phyloP scores from a whole-genome alignment of 2,113 vertebrate species.

The Cinclus cinclus region DNA sequence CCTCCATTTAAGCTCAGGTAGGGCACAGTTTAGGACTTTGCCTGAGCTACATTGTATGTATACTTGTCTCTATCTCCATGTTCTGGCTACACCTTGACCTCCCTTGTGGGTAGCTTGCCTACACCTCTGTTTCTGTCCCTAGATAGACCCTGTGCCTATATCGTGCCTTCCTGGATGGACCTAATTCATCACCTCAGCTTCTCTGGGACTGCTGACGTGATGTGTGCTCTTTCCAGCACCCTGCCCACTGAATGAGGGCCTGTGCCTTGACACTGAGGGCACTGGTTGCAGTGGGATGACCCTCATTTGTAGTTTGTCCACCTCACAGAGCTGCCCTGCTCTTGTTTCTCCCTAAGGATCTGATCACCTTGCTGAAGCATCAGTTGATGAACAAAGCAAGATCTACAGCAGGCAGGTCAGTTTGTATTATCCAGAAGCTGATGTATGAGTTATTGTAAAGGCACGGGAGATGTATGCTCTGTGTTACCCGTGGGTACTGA shows the following conservation, averaged over 20 bases:
- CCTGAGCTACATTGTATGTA: neutral
- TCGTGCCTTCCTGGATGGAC: neutral
- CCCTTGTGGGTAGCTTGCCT: neutral
- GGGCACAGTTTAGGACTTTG: neutral
- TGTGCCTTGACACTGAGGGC: fast-evolving
- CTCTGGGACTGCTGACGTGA: neutral
- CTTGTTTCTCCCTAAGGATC: neutral
- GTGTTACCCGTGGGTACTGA: neutral
- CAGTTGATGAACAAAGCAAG: neutral
- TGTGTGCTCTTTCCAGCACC: neutral
- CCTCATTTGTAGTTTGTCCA: neutral
- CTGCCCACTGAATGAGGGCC: fast-evolving
- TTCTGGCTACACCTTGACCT: neutral
- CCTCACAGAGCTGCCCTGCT: neutral
- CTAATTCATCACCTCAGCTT: neutral
- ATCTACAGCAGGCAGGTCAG: neutral
- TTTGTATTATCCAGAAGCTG: neutral
- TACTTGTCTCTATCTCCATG: neutral
- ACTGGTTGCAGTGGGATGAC: neutral
- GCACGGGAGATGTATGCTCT: neutral
- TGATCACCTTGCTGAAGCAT: neutral
- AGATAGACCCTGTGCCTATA: neutral
- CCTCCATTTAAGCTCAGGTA: neutral
- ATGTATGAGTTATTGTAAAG: neutral
- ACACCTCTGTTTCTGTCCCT: neutral